Percentiles rank a stretch among this genome's conserved stretches.
These are phyloP conservation scores for Plectropomus leopardus DNA, from an alignment of 2,113 vertebrate species.

Conservation along the genomic window DNA sequence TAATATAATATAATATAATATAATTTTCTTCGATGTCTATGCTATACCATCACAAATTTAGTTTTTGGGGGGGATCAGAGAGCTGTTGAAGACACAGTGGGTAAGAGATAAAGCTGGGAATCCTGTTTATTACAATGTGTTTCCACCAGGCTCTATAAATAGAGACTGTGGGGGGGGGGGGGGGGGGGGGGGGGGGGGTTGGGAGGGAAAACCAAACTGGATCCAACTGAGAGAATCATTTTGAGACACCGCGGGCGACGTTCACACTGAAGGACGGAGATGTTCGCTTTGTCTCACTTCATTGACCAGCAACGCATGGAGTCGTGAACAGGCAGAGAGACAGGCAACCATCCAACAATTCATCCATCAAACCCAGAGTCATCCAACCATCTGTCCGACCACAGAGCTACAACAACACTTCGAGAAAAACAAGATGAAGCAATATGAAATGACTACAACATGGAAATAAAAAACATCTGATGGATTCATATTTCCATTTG, in stretches of 20 bases:
- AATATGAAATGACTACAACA: too few species aligned
- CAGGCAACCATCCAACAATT: not conserved
- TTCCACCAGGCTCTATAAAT: conserved; percentile 60
- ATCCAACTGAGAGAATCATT: conserved; percentile 5
- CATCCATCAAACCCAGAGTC: not conserved
- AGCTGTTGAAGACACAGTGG: not conserved
- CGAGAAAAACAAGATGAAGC: too few species aligned
- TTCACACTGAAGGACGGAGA: conserved; percentile 18
- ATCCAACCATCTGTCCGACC: not conserved
- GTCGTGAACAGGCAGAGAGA: not conserved
- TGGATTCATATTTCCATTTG: too few species aligned
- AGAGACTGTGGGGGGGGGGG: conserved; percentile 29
- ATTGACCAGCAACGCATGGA: not conserved
- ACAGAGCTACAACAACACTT: too few species aligned
- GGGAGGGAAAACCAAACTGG: conserved; percentile 18
- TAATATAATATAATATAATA: too few species aligned
- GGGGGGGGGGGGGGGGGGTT: not conserved
- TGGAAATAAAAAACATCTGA: too few species aligned
- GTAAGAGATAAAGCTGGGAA: conserved; percentile 17
- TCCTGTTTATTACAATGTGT: conserved; percentile 35
- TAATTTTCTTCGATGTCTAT: too few species aligned
- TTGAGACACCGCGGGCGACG: conserved; percentile 23
- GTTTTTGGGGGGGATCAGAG: not conserved
- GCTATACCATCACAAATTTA: not conserved
- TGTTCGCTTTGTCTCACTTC: not conserved